Base-by-base conservation (phyloP, 1,140 invertebrate species). In the Platyscapa corneri region DNA sequence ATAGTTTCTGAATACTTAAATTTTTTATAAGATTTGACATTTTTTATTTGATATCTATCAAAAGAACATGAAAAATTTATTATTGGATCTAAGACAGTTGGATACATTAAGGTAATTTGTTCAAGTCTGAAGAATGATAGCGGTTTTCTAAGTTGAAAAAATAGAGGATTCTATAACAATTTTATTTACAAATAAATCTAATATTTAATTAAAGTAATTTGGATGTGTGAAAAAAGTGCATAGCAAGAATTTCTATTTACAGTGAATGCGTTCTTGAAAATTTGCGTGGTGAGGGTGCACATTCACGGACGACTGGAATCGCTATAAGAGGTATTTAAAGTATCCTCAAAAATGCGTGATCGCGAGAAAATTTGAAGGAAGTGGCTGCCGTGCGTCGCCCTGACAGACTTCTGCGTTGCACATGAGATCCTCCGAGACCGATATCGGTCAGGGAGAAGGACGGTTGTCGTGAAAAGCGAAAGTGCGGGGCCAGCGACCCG, bases 401-500 rank as follows among this genome's bases (percentile, higher is more conserved):
- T n/a, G 7, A 27, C 27, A 12, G 1, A 14, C 60, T 5, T 27
- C 6, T 5, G 3, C 60, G 23, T n/a, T 20, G 23, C 60, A 5
- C 60, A 23, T 2, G 23, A 30, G n/a, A 30, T 8, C 5, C 12
- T 30, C 30, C 65, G 49, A 18, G 49, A 53, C 30, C 60, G 60
- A 67, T 67, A 67, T 67, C 65, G 65, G 65, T 67, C 65, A 67
- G 30, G 65, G 18, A 67, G 65, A 16, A 67, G 30, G 65, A 67
- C 65, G n/a, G n/a, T n/a, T 7, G 30, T 8, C 65, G 37, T 5
- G 67, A 34, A 72, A 72, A 72, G 67, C 67, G 67, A 72, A 72
- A 72, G 67, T 72, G 67, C 67, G 67, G 67, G 67, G 67, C 67
- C 67, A 72, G 67, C 67, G 67, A 72, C 67, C 67, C 37, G 67